phyloP scores from a whole-genome alignment of 1,140 invertebrate species.

The Sitodiplosis mosellana region DNA sequence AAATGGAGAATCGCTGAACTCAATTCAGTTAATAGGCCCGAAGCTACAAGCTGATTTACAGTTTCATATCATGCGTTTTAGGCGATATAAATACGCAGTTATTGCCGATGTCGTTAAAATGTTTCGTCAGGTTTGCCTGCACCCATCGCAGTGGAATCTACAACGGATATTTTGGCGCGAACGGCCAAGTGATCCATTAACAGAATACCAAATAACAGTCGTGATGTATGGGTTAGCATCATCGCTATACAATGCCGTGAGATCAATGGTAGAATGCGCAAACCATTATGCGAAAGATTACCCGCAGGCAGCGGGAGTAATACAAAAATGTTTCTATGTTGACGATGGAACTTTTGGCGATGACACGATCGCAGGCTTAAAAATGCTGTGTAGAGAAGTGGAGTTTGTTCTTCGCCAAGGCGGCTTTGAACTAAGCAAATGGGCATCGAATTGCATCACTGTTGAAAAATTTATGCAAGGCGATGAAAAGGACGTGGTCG shows the following conservation, averaged over 20 bases:
- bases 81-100: conserved; percentile 15
- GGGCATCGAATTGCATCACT: conserved; percentile 9
- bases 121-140: conserved; percentile 20
- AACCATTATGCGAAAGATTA: conserved; percentile 14
- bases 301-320: conserved; percentile 9
- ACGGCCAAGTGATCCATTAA: background rate
- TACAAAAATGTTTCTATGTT: conserved; percentile 18
- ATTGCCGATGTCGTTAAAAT: conserved; percentile 23
- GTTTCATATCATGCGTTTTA: conserved; percentile 22
- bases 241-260: conserved; percentile 20
- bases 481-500: conserved; percentile 1
- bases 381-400: conserved; percentile 8
- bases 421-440: conserved; percentile 12
- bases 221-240: conserved; percentile 20
- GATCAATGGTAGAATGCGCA: conserved; percentile 13
- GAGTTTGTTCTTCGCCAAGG: conserved; percentile 6
- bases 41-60: conserved; percentile 24
- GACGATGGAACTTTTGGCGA: conserved; percentile 25
- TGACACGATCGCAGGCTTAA: conserved; percentile 13
- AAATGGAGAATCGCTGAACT: conserved; percentile 18
- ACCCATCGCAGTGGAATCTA: conserved; percentile 13
- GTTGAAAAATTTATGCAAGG: conserved; percentile 5
- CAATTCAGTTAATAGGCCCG: conserved; percentile 17
- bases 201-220: conserved; percentile 11
- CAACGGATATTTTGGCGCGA: conserved; percentile 26